Conservation (phyloP, 2,113 vertebrate species). For the Chaenogobius annularis region DNA sequence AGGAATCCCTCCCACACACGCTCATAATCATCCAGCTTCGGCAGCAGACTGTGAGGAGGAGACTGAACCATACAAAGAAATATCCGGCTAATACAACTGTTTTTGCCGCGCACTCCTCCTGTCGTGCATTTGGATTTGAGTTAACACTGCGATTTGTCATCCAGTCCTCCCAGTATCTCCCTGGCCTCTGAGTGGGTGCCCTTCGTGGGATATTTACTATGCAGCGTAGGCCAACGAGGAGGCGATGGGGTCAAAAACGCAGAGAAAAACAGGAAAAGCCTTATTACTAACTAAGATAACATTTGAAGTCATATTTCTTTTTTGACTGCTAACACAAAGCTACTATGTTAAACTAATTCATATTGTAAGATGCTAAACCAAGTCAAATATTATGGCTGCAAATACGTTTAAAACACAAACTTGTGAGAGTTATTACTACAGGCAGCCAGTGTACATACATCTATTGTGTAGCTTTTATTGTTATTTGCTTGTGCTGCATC, state of each 20-base stretch:
- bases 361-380: too few species aligned
- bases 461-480: too few species aligned
- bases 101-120: constrained; percentile 45
- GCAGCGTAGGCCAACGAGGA: constrained; percentile 3
- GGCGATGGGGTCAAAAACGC: constrained; percentile 25
- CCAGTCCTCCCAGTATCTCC: constrained; percentile 35
- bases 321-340: too few species aligned
- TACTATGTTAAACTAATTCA: too few species aligned
- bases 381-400: too few species aligned
- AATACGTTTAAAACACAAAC: too few species aligned
- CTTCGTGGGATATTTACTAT: constrained; percentile 37
- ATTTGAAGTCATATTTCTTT: too few species aligned
- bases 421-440: too few species aligned
- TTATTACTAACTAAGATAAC: not conserved
- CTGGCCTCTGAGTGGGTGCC: constrained; percentile 32
- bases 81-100: constrained; percentile 48
- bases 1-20: constrained; percentile 58
- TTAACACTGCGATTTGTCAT: constrained; percentile 47
- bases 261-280: not conserved
- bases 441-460: too few species aligned
- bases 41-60: constrained; percentile 63
- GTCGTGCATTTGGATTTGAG: constrained; percentile 50
- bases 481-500: too few species aligned
- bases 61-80: constrained; percentile 52
- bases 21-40: constrained; percentile 30